Percentiles rank a stretch among this genome's conserved stretches.
Conservation (phyloP, 2,113 vertebrate genomes). For the Semicossyphus pulcher region DNA sequence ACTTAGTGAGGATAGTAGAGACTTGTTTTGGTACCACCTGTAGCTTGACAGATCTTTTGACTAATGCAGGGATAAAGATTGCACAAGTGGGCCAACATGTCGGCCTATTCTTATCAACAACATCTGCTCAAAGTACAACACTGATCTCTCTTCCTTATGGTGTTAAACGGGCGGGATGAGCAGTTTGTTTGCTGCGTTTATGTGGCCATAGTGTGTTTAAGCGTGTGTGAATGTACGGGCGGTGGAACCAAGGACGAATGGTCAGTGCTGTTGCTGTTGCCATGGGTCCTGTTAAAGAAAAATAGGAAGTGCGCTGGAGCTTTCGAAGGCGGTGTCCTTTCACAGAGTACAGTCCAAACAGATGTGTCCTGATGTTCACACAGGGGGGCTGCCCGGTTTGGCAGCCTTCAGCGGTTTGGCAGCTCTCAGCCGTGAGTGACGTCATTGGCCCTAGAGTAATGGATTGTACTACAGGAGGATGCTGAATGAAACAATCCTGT, state of each 20-base stretch:
- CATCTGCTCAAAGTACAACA: neutral
- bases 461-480: conserved; percentile 41
- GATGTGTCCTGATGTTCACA: conserved; percentile 61
- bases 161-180: too few relatives aligned
- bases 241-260: neutral
- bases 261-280: neutral
- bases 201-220: neutral
- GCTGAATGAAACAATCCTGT: conserved; percentile 12
- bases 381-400: conserved; percentile 49
- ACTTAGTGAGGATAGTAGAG: neutral
- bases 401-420: conserved; percentile 60
- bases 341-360: conserved; percentile 48
- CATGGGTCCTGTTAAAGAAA: neutral
- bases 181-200: too few relatives aligned
- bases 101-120: conserved; percentile 27
- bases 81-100: conserved; percentile 34
- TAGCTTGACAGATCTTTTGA: conserved; percentile 17
- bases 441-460: conserved; percentile 49
- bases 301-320: neutral
- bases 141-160: neutral
- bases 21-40: conserved; percentile 27
- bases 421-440: conserved; percentile 52
- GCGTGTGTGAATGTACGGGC: too few relatives aligned
- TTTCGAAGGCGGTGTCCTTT: conserved; percentile 46
- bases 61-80: conserved; percentile 17